These are phyloP conservation scores for Bibio marci DNA, from an alignment of 2,888 invertebrate genomes.

Conservation along the genomic window DNA sequence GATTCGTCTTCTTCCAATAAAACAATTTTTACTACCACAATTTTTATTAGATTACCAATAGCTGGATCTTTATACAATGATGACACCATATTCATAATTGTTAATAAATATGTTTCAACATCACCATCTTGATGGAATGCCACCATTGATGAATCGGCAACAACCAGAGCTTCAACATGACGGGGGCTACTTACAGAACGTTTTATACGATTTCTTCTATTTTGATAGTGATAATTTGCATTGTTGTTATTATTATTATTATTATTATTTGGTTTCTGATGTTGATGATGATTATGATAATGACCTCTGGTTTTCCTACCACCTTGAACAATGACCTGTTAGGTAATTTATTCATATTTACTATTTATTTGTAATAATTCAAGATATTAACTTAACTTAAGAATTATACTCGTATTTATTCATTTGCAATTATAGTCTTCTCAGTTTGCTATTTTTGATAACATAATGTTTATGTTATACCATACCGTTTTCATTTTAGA, in stretches of 20 bases:
- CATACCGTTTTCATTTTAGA: too few species aligned
- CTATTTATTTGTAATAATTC: neutral
- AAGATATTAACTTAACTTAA: too few species aligned
- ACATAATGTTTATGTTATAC: too few species aligned
- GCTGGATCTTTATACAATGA: constrained; percentile 72
- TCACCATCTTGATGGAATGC: constrained; percentile 68
- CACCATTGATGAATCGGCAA: constrained; percentile 76
- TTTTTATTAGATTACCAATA: constrained; percentile 78
- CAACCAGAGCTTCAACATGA: constrained; percentile 72
- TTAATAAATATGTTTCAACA: constrained; percentile 70
- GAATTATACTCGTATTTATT: neutral
- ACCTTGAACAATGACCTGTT: constrained; percentile 27
- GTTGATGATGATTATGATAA: constrained; percentile 15
- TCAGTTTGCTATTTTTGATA: too few species aligned
- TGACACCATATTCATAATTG: constrained; percentile 87
- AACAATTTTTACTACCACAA: constrained; percentile 74
- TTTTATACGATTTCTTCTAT: constrained; percentile 24
- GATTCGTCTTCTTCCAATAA: constrained; percentile 47
- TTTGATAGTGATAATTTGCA: constrained; percentile 5
- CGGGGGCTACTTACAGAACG: constrained; percentile 59
- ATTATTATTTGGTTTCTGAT: constrained; percentile 21
- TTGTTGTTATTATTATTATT: constrained; percentile 9
- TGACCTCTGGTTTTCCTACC: constrained; percentile 23
- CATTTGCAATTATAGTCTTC: too few species aligned
- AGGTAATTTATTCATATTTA: neutral